Percentiles rank a stretch among this genome's conserved stretches.
phyloP scores from a whole-genome alignment of 2,797 vertebrate species.

The Enteromius anoplus region DNA sequence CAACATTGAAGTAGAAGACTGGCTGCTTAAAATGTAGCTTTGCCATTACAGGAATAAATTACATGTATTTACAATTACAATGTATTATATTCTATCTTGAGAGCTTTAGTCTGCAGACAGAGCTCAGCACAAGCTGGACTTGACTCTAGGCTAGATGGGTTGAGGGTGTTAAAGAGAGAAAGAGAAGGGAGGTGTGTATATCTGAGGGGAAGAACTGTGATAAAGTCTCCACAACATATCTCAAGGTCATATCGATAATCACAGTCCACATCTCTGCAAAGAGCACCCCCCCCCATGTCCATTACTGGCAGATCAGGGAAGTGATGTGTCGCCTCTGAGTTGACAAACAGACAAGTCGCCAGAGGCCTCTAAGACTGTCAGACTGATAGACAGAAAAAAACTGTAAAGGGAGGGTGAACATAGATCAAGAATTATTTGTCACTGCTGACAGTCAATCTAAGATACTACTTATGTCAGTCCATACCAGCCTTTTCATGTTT shows the following conservation, averaged over 20 bases:
- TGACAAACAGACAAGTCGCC: conserved; percentile 30
- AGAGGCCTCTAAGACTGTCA: conserved; percentile 7
- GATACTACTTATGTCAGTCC: not conserved
- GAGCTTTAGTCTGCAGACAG: conserved; percentile 27
- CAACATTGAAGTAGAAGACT: not conserved
- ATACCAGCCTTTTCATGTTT: conserved; percentile 18
- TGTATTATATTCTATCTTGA: not conserved
- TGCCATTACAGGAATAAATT: not conserved
- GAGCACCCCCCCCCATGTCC: conserved; percentile 47
- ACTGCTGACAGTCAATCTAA: not conserved
- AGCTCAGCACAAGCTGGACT: conserved; percentile 31
- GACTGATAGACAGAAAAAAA: conserved; percentile 25
- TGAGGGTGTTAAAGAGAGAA: conserved; percentile 14
- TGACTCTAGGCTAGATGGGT: conserved; percentile 25
- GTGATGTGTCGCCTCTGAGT: conserved; percentile 8
- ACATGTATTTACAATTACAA: too few species aligned
- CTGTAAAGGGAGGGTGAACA: not conserved
- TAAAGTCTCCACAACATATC: conserved; percentile 51
- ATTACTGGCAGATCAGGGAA: conserved; percentile 31
- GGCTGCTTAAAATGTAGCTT: not conserved
- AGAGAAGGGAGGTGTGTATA: conserved; percentile 4
- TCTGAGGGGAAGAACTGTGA: conserved; percentile 1
- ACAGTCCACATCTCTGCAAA: conserved; percentile 54
- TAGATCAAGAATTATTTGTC: not conserved
- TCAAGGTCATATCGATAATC: conserved; percentile 74